phyloP scores from a whole-genome alignment of 2,113 vertebrate genomes.

The Ranitomeya variabilis region DNA sequence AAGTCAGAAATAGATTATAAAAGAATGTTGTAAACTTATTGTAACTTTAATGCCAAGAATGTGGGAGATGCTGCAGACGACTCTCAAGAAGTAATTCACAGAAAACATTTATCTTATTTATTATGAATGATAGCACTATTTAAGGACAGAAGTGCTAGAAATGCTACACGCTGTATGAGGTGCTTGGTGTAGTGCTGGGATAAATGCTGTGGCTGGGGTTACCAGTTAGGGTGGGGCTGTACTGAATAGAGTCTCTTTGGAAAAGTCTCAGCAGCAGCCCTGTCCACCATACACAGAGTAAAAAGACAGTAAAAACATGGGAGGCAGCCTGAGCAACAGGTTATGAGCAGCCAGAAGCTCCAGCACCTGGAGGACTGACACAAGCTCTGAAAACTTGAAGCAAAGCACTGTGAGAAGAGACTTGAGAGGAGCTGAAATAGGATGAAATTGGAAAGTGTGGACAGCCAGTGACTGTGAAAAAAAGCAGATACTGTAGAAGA shows the following conservation, averaged over 20 bases:
- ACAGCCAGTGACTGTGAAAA: background rate
- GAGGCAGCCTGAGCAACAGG: background rate
- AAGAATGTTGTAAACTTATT: no score
- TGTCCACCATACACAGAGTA: background rate
- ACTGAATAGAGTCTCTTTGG: background rate
- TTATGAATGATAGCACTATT: no score
- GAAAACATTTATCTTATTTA: no score
- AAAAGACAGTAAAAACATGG: constrained; percentile 11
- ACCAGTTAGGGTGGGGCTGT: constrained; percentile 17
- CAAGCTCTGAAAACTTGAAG: background rate
- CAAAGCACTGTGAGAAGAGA: background rate
- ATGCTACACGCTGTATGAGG: background rate
- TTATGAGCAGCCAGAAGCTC: background rate
- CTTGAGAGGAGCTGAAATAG: background rate
- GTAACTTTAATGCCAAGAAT: no score
- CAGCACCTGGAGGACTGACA: background rate
- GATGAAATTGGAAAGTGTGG: constrained; percentile 7
- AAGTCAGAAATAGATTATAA: no score
- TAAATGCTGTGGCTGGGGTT: constrained; percentile 12
- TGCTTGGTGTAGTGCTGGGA: background rate
- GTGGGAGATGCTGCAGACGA: no score
- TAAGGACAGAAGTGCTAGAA: background rate
- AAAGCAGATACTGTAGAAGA: background rate
- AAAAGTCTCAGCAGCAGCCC: constrained; percentile 31
- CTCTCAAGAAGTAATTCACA: no score